Evolutionary conservation across 2,797 vertebrate species (phyloP).

Genomic region (Hirundo rustica): DNA sequence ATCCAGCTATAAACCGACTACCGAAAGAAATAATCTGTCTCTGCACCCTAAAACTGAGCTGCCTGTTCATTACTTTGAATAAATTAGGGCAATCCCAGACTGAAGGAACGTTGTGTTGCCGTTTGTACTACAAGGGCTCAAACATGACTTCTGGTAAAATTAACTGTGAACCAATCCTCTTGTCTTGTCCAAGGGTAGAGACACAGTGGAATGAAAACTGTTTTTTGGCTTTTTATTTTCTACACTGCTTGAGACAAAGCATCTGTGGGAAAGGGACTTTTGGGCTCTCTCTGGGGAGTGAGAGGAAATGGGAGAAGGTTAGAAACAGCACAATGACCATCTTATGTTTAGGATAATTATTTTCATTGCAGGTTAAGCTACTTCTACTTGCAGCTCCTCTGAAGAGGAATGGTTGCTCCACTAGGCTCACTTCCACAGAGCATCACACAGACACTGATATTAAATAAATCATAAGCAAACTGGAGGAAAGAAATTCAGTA

Average conservation of each 20-base stretch:
- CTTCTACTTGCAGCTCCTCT: neutral
- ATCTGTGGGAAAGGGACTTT: neutral
- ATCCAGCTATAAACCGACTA: neutral
- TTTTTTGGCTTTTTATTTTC: neutral
- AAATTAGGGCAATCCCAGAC: neutral
- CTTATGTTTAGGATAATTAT: neutral
- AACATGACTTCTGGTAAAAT: neutral
- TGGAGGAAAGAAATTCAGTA: neutral
- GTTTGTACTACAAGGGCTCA: neutral
- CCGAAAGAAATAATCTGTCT: neutral
- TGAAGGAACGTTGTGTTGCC: neutral
- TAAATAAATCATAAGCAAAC: neutral
- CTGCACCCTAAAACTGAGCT: neutral
- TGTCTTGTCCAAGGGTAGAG: neutral
- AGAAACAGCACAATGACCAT: neutral
- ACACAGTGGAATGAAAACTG: fast-evolving
- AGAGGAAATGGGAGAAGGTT: neutral
- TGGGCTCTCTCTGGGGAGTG: neutral
- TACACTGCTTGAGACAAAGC: neutral
- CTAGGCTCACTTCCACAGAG: neutral
- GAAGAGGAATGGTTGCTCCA: neutral
- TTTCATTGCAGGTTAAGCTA: neutral
- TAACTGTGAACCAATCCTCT: neutral
- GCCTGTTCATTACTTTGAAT: neutral
- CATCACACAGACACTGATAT: neutral